Conservation (phyloP, 2,888 invertebrate genomes). For the Hirtodrosophila cameraria region DNA sequence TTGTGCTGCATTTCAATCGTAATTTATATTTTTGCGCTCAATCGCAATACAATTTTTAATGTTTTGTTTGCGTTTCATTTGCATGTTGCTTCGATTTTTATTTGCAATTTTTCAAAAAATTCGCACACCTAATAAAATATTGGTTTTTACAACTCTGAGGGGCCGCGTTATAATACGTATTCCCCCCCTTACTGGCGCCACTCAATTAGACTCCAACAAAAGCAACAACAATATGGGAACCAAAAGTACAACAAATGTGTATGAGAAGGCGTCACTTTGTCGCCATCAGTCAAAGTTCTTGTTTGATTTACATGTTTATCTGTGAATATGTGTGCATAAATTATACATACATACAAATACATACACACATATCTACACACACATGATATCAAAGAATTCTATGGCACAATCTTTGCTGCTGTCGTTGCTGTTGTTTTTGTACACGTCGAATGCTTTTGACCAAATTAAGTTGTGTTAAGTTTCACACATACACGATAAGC, state of each 20-base stretch:
- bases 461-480: constrained; percentile 78
- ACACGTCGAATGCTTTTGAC: constrained; percentile 52
- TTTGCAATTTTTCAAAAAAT: constrained; percentile 40
- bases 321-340: constrained; percentile 61
- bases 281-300: constrained; percentile 79
- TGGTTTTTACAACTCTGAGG: constrained; percentile 24
- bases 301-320: constrained; percentile 78
- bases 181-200: constrained; percentile 63
- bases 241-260: constrained; percentile 12
- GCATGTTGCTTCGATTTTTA: constrained; percentile 11
- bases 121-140: constrained; percentile 63
- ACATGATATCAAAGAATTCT: constrained; percentile 12
- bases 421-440: constrained; percentile 17
- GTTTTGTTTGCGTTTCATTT: constrained; percentile 43
- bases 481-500: constrained; percentile 61
- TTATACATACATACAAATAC: constrained; percentile 46
- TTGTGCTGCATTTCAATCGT: constrained; percentile 2
- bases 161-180: constrained; percentile 41
- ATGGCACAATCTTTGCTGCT: constrained; percentile 17
- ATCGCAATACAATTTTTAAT: constrained; percentile 15
- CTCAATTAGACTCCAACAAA: constrained; percentile 62
- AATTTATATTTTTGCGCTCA: not conserved
- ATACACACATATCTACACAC: constrained; percentile 3
- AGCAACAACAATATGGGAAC: constrained; percentile 17
- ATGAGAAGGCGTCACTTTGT: constrained; percentile 62